Base-by-base conservation (phyloP, 2,113 vertebrate genomes). In the Phrynocephalus versicolor region DNA sequence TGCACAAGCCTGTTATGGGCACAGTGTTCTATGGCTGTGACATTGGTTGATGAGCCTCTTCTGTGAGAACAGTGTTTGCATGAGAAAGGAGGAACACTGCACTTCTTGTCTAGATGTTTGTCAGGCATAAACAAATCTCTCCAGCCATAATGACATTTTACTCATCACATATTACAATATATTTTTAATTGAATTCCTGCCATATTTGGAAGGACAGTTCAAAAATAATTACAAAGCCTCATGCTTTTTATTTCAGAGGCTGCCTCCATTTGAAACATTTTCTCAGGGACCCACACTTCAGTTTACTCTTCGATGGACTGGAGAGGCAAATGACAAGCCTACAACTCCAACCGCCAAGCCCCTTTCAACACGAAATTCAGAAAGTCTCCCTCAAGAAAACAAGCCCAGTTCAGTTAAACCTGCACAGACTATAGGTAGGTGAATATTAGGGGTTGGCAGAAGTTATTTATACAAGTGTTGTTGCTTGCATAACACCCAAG, bases 241-340 rank as follows among this genome's bases (percentile, higher is more conserved):
- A 8, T 10, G 74, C 79, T 90, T 87, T 55, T 57, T 84, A 65
- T 87, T 88, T 92, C 95, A 99, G 98, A 97, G 98, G 90, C 94
- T 99, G 94, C 98, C 98, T 92, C 98, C 98, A 45, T 99, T 99
- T 96, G 98, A 99, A 97, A 99, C 98, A 55, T 99, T 99, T 97
- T 99, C 98, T 98, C 98, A 99, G 98, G 98, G 98, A 97, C 98
- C 98, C 91, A 99, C 98, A 6, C 94, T 99, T 95, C 98, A 99
- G 96, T 99, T 99, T 94, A 98, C 98, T 65, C 97, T 99, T 94
- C 98, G 98, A 21, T 99, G 98, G 98, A 98, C 98, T 51, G 98
- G 97, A 75, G 98, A 99, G 64, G 94, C 97, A 85, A 97, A 96
- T 65, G 98, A 98, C 89, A 98, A 98, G 87, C 98, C 98, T 87